Evolutionary conservation across 1,140 invertebrate species (phyloP), one percentile per base, ranked within the genome.

Genomic region (Ceratosolen solmsi): DNA sequence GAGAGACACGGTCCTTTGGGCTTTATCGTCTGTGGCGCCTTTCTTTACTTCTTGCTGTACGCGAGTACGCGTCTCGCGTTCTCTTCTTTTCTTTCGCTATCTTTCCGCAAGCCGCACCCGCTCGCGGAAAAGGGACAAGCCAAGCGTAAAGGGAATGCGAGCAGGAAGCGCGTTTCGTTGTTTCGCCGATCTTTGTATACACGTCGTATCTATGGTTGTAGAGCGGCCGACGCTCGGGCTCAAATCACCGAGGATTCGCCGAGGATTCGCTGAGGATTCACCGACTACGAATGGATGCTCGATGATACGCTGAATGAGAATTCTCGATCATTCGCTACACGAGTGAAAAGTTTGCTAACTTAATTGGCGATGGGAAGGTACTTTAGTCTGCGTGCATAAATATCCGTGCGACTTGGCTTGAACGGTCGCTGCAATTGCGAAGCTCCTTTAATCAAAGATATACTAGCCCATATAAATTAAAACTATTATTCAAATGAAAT

Each of bases 1-100:
- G 86, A 85, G 87, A 78, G 75, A 88, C 86, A 89, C 85, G 85
- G 84, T 88, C 84, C 85, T 89, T 88, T 87, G 84, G 86, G 83
- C 85, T 88, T 86, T 85, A 90, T 88, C 86, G 85, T 87, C 86
- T 84, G 84, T 85, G 82, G 84, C 84, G 86, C 86, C 86, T 87
- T 86, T 80, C 65, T 73, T 56, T 70, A 78, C n/a, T 72, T 17
- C 36, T 46, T 63, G 49, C 30, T 36, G 25, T 20, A 4, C 22
- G 46, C 36, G 68, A 36, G 22, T n/a, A n/a, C n/a, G n/a, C n/a
- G n/a, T n/a, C n/a, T n/a, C 46, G 36, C 27, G 60, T 8, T 79
- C 11, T 60, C 8, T 30, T 33, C 30, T 73, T 36, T 36, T 33
- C 71, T 41, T 25, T 9, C 58, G 13, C n/a, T 17, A 36, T 20